Evolutionary conservation across 1,140 invertebrate genomes (phyloP).

Genomic region (Sitodiplosis mosellana): DNA sequence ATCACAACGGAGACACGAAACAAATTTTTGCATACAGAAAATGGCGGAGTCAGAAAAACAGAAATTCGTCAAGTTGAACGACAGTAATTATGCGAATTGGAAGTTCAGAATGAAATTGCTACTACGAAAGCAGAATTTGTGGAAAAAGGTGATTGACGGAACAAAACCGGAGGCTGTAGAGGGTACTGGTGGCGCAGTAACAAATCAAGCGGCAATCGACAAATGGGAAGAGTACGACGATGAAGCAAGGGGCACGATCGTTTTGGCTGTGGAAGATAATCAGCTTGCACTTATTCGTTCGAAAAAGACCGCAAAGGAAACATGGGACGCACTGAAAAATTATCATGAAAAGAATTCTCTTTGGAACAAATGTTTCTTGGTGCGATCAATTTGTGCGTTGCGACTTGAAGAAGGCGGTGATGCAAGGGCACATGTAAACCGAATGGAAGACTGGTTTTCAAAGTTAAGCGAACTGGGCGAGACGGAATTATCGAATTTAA

Average conservation of each 20-base stretch:
- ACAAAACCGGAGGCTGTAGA: not conserved
- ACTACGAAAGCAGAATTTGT: slow-evolving; percentile 4
- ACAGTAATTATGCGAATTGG: slow-evolving; percentile 3
- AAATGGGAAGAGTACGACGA: slow-evolving; percentile 1
- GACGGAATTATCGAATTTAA: not conserved
- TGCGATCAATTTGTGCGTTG: slow-evolving; percentile 1
- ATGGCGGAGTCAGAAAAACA: slow-evolving; percentile 2
- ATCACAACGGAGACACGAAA: no score
- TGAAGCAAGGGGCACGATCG: slow-evolving; percentile 4
- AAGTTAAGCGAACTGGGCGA: slow-evolving; percentile 3
- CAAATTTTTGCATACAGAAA: no score
- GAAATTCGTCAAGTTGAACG: slow-evolving; percentile 3
- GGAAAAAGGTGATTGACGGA: slow-evolving; percentile 1
- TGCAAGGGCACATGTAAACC: not conserved
- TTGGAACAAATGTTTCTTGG: not conserved
- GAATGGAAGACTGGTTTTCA: slow-evolving; percentile 1
- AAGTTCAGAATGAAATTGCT: slow-evolving; percentile 3
- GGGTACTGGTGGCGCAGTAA: not conserved
- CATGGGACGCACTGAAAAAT: slow-evolving; percentile 5
- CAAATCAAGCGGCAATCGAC: not conserved
- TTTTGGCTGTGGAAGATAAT: slow-evolving; percentile 4
- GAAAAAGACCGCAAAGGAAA: slow-evolving; percentile 1
- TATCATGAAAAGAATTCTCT: slow-evolving; percentile 4
- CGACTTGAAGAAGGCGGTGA: slow-evolving; percentile 3
- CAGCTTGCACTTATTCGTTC: slow-evolving; percentile 5